Percentiles rank a stretch among this genome's conserved stretches.
phyloP scores from a whole-genome alignment of 2,888 invertebrate species.

The Hypsopygia costalis region DNA sequence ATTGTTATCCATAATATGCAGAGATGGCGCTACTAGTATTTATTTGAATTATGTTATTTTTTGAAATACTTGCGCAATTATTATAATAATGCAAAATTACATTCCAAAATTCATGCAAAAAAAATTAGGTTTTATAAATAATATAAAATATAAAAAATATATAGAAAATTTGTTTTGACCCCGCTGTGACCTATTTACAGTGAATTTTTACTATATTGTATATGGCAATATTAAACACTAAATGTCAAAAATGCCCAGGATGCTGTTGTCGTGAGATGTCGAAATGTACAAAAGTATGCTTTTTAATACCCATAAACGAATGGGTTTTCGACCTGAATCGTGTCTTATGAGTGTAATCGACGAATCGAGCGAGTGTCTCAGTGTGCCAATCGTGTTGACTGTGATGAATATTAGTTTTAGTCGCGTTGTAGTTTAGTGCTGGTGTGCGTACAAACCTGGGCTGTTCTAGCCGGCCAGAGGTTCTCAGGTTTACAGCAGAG shows the following conservation, averaged over 20 bases:
- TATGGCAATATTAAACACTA: slow-evolving; percentile 25
- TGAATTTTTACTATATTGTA: slow-evolving; percentile 7
- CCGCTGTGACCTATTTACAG: background rate
- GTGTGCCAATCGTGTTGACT: slow-evolving; percentile 15
- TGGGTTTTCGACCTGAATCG: slow-evolving; percentile 30
- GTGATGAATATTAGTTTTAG: slow-evolving; percentile 11
- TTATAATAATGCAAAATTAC: no score
- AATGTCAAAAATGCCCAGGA: slow-evolving; percentile 27
- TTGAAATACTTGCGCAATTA: no score
- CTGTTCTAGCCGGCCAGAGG: no score
- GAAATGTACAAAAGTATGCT: slow-evolving; percentile 28
- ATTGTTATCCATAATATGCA: background rate
- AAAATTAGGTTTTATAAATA: no score
- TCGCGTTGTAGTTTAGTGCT: slow-evolving; percentile 26
- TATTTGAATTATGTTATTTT: no score
- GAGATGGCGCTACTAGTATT: slow-evolving; percentile 35
- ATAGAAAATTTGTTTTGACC: background rate
- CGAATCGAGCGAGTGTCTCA: slow-evolving; percentile 11
- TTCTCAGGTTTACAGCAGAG: no score
- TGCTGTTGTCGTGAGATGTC: slow-evolving; percentile 24
- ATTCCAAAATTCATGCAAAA: no score
- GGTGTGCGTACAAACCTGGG: slow-evolving; percentile 14
- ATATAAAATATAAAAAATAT: no score
- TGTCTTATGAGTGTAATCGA: slow-evolving; percentile 20
- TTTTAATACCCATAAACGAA: slow-evolving; percentile 29